Conservation (phyloP, 2,888 invertebrate species). For the Dromius quadrimaculatus region DNA sequence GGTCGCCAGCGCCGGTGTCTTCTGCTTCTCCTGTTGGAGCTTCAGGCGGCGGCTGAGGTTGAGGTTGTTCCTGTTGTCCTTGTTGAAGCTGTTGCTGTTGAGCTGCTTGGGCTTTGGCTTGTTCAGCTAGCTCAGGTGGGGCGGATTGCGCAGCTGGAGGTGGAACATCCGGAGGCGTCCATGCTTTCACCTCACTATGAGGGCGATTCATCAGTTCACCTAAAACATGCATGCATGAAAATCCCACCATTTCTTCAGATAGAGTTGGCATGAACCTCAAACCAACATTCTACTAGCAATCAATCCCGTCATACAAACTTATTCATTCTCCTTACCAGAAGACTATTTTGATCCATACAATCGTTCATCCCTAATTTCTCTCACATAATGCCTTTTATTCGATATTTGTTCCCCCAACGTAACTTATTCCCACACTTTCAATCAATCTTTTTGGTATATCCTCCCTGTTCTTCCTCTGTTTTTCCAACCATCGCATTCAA, state of each 20-base stretch:
- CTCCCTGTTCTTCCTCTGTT: no score
- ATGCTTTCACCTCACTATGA: slow-evolving; percentile 88
- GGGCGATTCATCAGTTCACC: slow-evolving; percentile 86
- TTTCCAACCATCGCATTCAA: no score
- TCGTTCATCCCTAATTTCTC: no score
- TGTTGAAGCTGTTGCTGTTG: neutral
- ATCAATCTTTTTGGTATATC: no score
- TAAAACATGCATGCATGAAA: slow-evolving; percentile 64
- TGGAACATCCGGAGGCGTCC: slow-evolving; percentile 74
- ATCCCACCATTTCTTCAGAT: neutral
- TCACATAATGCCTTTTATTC: no score
- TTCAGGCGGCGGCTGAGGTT: slow-evolving; percentile 14
- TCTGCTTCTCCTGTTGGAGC: slow-evolving; percentile 34
- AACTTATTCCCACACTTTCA: no score
- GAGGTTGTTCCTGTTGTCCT: neutral
- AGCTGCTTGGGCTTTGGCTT: slow-evolving; percentile 70
- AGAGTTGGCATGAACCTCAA: neutral
- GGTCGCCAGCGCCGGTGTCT: slow-evolving; percentile 61
- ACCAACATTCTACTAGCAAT: slow-evolving; percentile 56
- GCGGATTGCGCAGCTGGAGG: slow-evolving; percentile 77
- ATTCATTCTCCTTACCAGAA: no score
- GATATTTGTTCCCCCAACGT: no score
- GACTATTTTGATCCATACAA: no score
- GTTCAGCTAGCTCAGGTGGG: slow-evolving; percentile 74
- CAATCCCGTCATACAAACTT: no score